Evolutionary conservation across 2,113 vertebrate species (phyloP).

Genomic region (Hirundichthys speculiger): DNA sequence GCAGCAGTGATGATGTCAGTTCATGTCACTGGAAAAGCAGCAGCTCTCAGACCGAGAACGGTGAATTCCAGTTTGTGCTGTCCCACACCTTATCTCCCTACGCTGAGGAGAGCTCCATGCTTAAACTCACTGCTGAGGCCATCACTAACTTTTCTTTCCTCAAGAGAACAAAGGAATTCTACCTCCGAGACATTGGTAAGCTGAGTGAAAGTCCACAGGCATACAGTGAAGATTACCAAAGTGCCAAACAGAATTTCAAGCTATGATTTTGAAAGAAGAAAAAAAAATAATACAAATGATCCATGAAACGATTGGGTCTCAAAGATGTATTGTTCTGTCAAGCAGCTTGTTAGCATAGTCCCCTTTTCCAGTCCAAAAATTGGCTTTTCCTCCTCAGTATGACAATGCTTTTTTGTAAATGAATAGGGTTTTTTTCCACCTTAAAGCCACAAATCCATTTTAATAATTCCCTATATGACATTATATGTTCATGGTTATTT

Average conservation of each 20-base stretch:
- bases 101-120: slow-evolving; percentile 69
- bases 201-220: slow-evolving; percentile 6
- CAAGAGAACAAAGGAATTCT: slow-evolving; percentile 62
- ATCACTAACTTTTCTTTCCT: slow-evolving; percentile 12
- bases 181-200: slow-evolving; percentile 79
- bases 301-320: too few species aligned
- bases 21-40: slow-evolving; percentile 61
- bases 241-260: too few species aligned
- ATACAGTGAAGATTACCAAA: neutral
- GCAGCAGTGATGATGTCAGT: slow-evolving; percentile 35
- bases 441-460: neutral
- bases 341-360: too few species aligned
- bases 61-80: slow-evolving; percentile 61
- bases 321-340: too few species aligned
- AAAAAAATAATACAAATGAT: neutral
- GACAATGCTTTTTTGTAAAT: neutral
- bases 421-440: neutral
- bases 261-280: neutral
- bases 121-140: slow-evolving; percentile 73
- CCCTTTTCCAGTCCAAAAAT: neutral
- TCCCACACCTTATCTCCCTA: slow-evolving; percentile 68
- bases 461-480: neutral
- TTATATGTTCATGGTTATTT: neutral
- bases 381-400: neutral
- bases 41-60: neutral